These are phyloP conservation scores for Microplitis deprimator DNA, from an alignment of 2,888 invertebrate genomes.

Conservation along the genomic window DNA sequence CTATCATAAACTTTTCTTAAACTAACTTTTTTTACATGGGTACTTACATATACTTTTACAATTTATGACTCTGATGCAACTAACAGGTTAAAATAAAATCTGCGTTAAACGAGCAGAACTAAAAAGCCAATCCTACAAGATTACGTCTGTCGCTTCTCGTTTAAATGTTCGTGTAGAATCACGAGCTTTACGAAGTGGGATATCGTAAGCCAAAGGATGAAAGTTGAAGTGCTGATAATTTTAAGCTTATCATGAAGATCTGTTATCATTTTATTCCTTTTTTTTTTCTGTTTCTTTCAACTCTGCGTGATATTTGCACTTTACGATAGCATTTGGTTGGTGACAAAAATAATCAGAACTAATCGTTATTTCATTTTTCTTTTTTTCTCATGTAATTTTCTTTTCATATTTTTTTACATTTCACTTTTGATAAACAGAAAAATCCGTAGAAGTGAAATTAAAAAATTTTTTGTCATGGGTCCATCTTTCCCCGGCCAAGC, in stretches of 20 bases:
- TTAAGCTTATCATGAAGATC: not conserved
- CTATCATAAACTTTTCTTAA: not conserved
- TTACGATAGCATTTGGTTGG: too few relatives aligned
- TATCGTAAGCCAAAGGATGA: slow-evolving; percentile 25
- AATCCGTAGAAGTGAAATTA: too few relatives aligned
- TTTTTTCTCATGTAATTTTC: too few relatives aligned
- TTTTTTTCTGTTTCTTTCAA: not conserved
- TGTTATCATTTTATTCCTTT: not conserved
- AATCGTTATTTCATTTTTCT: too few relatives aligned
- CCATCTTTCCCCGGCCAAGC: too few relatives aligned
- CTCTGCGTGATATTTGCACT: not conserved
- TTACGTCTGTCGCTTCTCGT: slow-evolving; percentile 26
- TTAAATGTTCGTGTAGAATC: slow-evolving; percentile 19
- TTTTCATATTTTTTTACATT: too few relatives aligned
- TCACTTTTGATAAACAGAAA: too few relatives aligned
- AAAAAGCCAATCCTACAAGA: slow-evolving; percentile 16
- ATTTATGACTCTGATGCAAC: not conserved
- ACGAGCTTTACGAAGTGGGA: slow-evolving; percentile 25
- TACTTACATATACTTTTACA: not conserved
- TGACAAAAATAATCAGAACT: too few relatives aligned
- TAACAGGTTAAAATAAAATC: not conserved
- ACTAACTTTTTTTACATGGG: not conserved
- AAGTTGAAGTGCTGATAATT: slow-evolving; percentile 30
- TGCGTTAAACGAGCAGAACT: not conserved
- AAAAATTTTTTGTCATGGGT: too few relatives aligned